These are phyloP conservation scores for Eidolon helvum DNA, from an alignment of 2,113 vertebrate genomes.

Conservation along the genomic window DNA sequence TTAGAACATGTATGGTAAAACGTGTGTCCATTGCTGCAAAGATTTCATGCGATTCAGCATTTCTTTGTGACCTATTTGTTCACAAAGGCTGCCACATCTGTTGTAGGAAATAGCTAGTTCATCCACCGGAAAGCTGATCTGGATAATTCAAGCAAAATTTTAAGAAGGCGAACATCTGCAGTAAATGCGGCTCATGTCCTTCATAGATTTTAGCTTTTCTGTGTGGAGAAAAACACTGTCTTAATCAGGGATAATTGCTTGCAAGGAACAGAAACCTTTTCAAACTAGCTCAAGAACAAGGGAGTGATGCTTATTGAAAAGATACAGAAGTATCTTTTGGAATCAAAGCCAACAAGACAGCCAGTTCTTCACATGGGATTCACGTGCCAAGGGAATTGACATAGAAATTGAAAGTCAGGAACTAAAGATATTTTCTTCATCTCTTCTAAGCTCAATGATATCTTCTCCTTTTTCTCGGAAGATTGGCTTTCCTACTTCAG, in stretches of 20 bases:
- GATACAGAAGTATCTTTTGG: not conserved
- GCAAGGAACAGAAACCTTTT: not conserved
- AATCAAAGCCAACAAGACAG: not conserved
- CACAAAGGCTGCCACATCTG: slow-evolving; percentile 35
- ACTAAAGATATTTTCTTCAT: not conserved
- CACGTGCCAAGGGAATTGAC: not conserved
- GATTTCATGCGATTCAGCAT: slow-evolving; percentile 33
- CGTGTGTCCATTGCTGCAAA: not conserved
- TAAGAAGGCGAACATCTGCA: slow-evolving; percentile 20
- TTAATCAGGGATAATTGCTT: not conserved
- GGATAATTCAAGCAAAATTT: slow-evolving; percentile 53
- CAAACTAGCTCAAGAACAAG: not conserved
- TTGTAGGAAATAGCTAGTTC: slow-evolving; percentile 18
- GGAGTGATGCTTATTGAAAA: not conserved
- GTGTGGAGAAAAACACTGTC: not conserved
- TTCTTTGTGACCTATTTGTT: slow-evolving; percentile 56
- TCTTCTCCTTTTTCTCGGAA: not conserved
- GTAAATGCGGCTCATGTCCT: slow-evolving; percentile 7
- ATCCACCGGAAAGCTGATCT: slow-evolving; percentile 21
- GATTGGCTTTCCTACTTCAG: not conserved
- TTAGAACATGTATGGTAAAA: slow-evolving; percentile 38
- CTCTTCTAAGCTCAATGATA: not conserved
- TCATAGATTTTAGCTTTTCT: slow-evolving; percentile 14
- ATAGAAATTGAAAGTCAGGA: not conserved
- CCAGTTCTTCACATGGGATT: not conserved